Base-by-base conservation (phyloP, 2,797 vertebrate genomes). In the Xenopus petersii region DNA sequence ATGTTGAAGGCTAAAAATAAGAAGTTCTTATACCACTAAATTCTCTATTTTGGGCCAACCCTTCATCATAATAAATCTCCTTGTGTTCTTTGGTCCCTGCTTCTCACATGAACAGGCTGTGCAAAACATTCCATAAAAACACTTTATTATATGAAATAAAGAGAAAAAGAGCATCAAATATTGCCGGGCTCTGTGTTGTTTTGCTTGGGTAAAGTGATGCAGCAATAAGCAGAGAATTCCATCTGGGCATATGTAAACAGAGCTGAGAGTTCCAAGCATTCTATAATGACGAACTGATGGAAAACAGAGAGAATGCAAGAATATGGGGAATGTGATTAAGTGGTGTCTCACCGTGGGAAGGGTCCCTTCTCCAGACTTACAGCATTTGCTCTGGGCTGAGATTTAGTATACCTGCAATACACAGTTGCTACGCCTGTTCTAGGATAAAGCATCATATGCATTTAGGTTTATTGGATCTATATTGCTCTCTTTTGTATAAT, bases 281-380 rank as follows among this genome's bases (percentile, higher is more conserved):
- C 46, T 72, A 24, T 26, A 63, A 4, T 13, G 36, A 64, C 15
- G 54, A 59, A 67, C 75, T 71, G 60, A 54, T 67, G 46, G 60
- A 58, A 73, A 59, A 77, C 70, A 77, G 46, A 64, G 49, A 73
- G 16, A 70, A 58, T 59, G 8, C 42, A 26, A 67, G 70, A 48
- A 78, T 65, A 78, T 58, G 33, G 64, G 36, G 75, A 64, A 69
- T 59, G 6, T 59, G 30, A 59, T 21, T 63, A 56, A 58, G 51
- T 63, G 21, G 36, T 6, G 42, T 46, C 51, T 60, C 26, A 46
- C 17, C 65, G 66, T 79, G 76, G 76, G 76, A 79, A 79, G 61
- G 51, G 42, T 64, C 42, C 54, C 51, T 30, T 74, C 68, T 60
- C 36, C 56, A 61, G 4, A 63, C 24, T 64, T 12, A 7, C 36